Percentiles rank a stretch among this genome's conserved stretches.
Evolutionary conservation across 1,140 invertebrate species (phyloP).

Genomic region (Lepidurus apus): DNA sequence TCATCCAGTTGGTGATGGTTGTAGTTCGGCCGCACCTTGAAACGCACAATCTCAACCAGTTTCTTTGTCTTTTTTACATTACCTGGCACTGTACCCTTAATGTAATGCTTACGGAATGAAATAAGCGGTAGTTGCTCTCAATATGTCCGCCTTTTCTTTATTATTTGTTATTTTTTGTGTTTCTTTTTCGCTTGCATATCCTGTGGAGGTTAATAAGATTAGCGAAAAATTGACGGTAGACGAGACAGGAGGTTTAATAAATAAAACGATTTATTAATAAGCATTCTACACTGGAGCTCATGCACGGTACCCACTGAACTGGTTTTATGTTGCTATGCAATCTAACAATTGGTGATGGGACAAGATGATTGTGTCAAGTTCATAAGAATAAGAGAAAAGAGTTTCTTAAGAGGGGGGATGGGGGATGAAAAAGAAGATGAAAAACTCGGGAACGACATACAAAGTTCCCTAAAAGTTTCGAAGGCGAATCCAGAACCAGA

Average conservation of each 20-base stretch:
- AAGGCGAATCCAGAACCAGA: too few relatives aligned
- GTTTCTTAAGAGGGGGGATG: background rate
- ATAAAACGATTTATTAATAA: background rate
- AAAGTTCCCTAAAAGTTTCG: too few relatives aligned
- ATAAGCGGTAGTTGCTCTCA: too few relatives aligned
- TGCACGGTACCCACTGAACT: background rate
- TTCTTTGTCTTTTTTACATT: background rate
- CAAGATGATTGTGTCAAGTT: background rate
- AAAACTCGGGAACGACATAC: background rate
- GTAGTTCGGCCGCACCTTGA: background rate
- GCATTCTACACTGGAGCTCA: background rate
- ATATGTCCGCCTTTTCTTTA: too few relatives aligned
- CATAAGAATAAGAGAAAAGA: background rate
- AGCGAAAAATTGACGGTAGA: background rate
- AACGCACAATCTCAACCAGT: background rate
- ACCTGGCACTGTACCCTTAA: too few relatives aligned
- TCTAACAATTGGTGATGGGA: constrained; percentile 1
- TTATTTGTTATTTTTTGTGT: too few relatives aligned
- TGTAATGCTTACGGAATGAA: too few relatives aligned
- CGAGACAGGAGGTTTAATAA: background rate
- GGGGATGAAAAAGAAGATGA: background rate
- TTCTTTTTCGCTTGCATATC: too few relatives aligned
- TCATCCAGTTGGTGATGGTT: background rate
- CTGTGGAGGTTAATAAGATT: too few relatives aligned
- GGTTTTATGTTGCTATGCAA: constrained; percentile 8